Percentiles rank a stretch among this genome's conserved stretches.
phyloP scores from a whole-genome alignment of 1,140 invertebrate genomes.

The Drosophila nikananu region DNA sequence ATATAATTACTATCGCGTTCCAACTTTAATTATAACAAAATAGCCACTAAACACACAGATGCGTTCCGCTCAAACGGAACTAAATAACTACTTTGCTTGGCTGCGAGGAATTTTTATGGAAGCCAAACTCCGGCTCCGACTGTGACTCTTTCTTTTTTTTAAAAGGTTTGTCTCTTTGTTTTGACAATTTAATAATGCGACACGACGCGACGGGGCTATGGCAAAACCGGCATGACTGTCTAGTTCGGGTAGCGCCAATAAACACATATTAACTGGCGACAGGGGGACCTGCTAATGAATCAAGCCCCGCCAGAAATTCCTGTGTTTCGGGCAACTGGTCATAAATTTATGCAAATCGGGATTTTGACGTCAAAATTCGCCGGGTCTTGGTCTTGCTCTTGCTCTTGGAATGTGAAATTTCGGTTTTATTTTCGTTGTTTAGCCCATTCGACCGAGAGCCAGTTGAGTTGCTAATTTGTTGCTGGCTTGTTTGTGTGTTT shows the following conservation, averaged over 20 bases:
- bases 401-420: slow-evolving; percentile 74
- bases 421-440: slow-evolving; percentile 51
- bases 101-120: slow-evolving; percentile 50
- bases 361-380: slow-evolving; percentile 77
- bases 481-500: slow-evolving; percentile 20
- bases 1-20: slow-evolving; percentile 1
- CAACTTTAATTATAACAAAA: slow-evolving; percentile 9
- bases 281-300: slow-evolving; percentile 67
- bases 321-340: slow-evolving; percentile 59
- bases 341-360: slow-evolving; percentile 69
- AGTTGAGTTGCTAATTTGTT: slow-evolving; percentile 67
- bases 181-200: slow-evolving; percentile 61
- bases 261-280: slow-evolving; percentile 59
- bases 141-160: slow-evolving; percentile 9
- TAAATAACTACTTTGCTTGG: slow-evolving; percentile 20
- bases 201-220: slow-evolving; percentile 51
- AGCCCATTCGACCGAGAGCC: slow-evolving; percentile 20
- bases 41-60: slow-evolving; percentile 9
- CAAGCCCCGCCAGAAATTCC: slow-evolving; percentile 75
- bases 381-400: slow-evolving; percentile 52
- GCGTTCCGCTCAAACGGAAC: slow-evolving; percentile 52
- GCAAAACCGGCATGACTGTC: slow-evolving; percentile 64
- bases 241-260: slow-evolving; percentile 65
- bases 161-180: slow-evolving; percentile 43
- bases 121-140: slow-evolving; percentile 2